These are phyloP conservation scores for Caenorhabditis wallacei DNA, from an alignment of 2,888 invertebrate genomes.

Conservation along the genomic window DNA sequence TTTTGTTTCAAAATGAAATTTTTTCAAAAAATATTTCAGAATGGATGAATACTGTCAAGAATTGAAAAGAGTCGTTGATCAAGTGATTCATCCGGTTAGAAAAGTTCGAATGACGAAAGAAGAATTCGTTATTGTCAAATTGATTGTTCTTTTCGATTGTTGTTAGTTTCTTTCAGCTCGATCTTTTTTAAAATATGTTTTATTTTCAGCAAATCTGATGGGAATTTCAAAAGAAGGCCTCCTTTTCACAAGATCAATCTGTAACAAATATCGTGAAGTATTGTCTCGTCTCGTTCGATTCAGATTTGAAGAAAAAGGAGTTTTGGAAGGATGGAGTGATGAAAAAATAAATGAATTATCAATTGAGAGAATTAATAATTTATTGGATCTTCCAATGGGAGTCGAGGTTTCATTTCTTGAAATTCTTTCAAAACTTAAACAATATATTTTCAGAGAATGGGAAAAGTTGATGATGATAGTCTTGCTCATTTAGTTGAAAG, in stretches of 20 bases:
- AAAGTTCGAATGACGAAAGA: slow-evolving; percentile 38
- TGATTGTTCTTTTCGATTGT: slow-evolving; percentile 54
- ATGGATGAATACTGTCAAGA: slow-evolving; percentile 51
- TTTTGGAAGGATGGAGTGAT: slow-evolving; percentile 20
- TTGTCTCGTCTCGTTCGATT: slow-evolving; percentile 30
- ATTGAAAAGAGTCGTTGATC: slow-evolving; percentile 41
- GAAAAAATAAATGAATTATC: slow-evolving; percentile 23
- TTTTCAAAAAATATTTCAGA: slow-evolving; percentile 26
- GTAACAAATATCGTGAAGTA: slow-evolving; percentile 59
- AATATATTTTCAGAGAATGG: slow-evolving; percentile 37
- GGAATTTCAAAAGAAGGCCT: slow-evolving; percentile 43
- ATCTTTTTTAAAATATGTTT: neutral
- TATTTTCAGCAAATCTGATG: slow-evolving; percentile 32
- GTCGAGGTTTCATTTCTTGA: slow-evolving; percentile 40
- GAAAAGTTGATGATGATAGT: slow-evolving; percentile 51
- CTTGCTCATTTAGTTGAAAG: slow-evolving; percentile 44
- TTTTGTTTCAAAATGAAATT: neutral
- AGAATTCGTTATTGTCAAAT: slow-evolving; percentile 56
- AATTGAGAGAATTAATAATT: slow-evolving; percentile 25
- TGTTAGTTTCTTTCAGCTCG: slow-evolving; percentile 27
- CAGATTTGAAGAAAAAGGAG: slow-evolving; percentile 15
- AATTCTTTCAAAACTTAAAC: neutral
- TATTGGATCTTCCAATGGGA: slow-evolving; percentile 42
- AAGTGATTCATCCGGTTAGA: slow-evolving; percentile 38
- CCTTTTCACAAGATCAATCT: slow-evolving; percentile 44